Evolutionary conservation across 2,113 vertebrate genomes (phyloP).

Genomic region (Fulica atra): DNA sequence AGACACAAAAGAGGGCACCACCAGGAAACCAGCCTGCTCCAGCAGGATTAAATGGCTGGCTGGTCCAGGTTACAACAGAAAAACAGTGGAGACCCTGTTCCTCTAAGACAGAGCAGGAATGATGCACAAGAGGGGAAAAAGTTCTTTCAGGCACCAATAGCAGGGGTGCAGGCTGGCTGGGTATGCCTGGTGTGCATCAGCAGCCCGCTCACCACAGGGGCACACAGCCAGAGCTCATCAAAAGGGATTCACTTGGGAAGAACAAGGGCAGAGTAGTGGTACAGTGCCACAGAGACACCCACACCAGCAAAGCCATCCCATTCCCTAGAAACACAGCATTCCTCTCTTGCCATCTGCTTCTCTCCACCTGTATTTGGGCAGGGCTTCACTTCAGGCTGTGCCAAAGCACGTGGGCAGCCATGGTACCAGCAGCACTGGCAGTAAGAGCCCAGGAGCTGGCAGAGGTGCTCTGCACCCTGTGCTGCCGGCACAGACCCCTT

Average conservation of each 20-base stretch:
- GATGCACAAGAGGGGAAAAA: background rate
- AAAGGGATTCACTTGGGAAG: background rate
- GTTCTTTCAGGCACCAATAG: background rate
- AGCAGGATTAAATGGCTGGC: background rate
- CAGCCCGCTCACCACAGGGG: rapidly evolving
- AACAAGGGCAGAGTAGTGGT: background rate
- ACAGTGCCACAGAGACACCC: background rate
- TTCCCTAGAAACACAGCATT: background rate
- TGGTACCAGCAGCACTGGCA: background rate
- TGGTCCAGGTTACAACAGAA: background rate
- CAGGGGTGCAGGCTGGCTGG: background rate
- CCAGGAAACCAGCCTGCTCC: background rate
- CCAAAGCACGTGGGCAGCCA: rapidly evolving
- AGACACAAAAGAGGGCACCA: background rate
- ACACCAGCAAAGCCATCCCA: background rate
- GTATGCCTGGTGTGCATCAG: rapidly evolving
- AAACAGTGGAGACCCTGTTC: background rate
- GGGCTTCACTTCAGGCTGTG: background rate
- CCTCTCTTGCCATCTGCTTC: background rate
- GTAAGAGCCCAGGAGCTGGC: background rate
- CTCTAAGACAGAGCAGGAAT: background rate
- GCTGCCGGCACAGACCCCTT: background rate
- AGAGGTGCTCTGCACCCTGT: background rate
- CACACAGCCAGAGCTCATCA: background rate
- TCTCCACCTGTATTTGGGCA: background rate